Base-by-base conservation (phyloP, 2,888 invertebrate genomes). In the Mystacides longicornis region DNA sequence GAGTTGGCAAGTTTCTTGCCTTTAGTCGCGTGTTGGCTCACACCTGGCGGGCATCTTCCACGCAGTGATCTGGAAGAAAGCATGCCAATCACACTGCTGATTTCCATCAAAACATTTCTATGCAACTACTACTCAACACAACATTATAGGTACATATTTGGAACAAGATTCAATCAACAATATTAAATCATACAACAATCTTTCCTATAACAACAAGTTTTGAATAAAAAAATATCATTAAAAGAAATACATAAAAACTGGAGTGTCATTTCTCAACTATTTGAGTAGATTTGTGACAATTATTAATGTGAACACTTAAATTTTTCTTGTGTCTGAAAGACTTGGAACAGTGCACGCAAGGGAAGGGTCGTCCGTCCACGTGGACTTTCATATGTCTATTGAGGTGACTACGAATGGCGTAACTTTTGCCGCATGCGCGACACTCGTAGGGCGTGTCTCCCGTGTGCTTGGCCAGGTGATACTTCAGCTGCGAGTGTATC, bases 401-500 rank as follows among this genome's bases (percentile, higher is more conserved):
- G 18, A 61, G 51, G 16, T 57, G 58, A 19, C 55, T 55, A 45
- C 79, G 79, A 62, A 81, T 79, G 2, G 81, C 70, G 68, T 83
- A 84, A 18, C 71, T 67, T 49, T 77, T 71, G 1, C 77, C 78
- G 67, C 85, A 85, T 21, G 73, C 68, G 27, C 72, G 72, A 64
- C 84, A 84, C 0, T 69, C 73, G 68, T 81, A 79, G 9, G 82
- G 81, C 59, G 81, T 76, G 64, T 81, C 82, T 2, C 82, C 84
- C 0, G 82, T 79, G 67, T 74, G 75, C 55, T 71, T 71, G 52
- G 62, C 65, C 55, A 71, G 49, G 62, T 77, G 77, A 61, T 68
- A 70, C 47, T 67, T 66, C 53, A 76, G 67, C 53, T 76, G 76
- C 20, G 71, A 66, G 50, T 64, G 66, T 61, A 69, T 71, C 37